Evolutionary conservation across 2,888 invertebrate species (phyloP).

Genomic region (Heteropelma amictum): DNA sequence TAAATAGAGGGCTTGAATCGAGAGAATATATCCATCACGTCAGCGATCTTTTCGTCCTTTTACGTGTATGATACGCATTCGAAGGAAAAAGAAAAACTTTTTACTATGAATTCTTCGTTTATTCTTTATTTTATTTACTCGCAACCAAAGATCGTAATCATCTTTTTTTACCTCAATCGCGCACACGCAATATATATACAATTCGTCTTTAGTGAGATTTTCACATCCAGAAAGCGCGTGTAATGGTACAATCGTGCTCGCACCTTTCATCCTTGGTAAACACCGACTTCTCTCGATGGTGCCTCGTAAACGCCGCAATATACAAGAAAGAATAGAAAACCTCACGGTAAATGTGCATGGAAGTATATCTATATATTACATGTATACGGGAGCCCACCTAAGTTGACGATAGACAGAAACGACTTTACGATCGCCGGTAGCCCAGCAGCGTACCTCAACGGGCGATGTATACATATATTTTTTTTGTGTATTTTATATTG

Average conservation of each 20-base stretch:
- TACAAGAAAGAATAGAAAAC: slow-evolving; percentile 37
- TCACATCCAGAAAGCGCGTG: slow-evolving; percentile 1
- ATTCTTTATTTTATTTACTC: slow-evolving; percentile 42
- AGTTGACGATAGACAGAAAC: slow-evolving; percentile 58
- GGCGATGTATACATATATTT: slow-evolving; percentile 10
- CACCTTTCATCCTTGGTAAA: slow-evolving; percentile 54
- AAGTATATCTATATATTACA: slow-evolving; percentile 19
- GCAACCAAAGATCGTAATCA: slow-evolving; percentile 31
- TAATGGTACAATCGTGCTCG: not conserved
- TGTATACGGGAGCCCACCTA: slow-evolving; percentile 52
- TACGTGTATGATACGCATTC: no score
- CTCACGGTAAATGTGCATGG: not conserved
- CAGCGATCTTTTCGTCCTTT: no score
- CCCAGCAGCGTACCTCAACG: slow-evolving; percentile 55
- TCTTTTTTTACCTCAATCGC: no score
- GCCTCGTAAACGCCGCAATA: slow-evolving; percentile 41
- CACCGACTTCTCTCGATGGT: slow-evolving; percentile 47
- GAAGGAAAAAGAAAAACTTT: not conserved
- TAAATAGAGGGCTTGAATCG: no score
- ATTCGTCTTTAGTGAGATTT: not conserved
- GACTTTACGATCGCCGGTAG: slow-evolving; percentile 72
- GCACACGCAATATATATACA: slow-evolving; percentile 3
- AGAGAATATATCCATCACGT: no score
- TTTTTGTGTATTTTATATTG: slow-evolving; percentile 20
- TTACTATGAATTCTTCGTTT: not conserved